Evolutionary conservation across 1,140 invertebrate species (phyloP).

Genomic region (Lepidurus arcticus): DNA sequence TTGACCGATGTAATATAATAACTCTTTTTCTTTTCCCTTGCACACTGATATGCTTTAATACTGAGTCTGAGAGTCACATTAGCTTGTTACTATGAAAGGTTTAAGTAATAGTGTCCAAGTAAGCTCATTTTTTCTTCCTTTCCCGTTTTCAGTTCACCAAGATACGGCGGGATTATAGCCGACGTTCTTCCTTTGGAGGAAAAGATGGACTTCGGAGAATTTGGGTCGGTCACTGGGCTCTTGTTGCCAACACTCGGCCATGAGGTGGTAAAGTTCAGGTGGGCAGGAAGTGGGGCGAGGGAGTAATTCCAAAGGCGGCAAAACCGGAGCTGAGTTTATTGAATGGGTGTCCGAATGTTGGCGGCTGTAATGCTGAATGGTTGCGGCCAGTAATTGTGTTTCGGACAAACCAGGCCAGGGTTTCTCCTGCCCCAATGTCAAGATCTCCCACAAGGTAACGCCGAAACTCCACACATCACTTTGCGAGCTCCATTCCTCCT

Average conservation of each 20-base stretch:
- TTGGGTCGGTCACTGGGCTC: slow-evolving; percentile 57
- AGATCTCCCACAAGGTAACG: slow-evolving; percentile 71
- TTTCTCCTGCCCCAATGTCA: slow-evolving; percentile 61
- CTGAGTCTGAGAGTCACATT: background rate
- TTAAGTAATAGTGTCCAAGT: background rate
- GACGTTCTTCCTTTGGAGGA: slow-evolving; percentile 63
- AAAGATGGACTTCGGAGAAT: slow-evolving; percentile 67
- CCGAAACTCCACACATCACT: slow-evolving; percentile 76
- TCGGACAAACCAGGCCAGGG: slow-evolving; percentile 67
- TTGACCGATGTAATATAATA: background rate
- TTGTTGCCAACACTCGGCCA: slow-evolving; percentile 68
- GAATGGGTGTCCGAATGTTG: slow-evolving; percentile 4
- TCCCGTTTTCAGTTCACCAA: background rate
- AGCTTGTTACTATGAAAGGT: background rate
- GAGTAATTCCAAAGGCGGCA: slow-evolving; percentile 3
- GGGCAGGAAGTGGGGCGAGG: slow-evolving; percentile 54
- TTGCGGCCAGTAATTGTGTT: slow-evolving; percentile 62
- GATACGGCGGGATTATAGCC: slow-evolving; percentile 42
- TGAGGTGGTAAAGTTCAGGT: slow-evolving; percentile 63
- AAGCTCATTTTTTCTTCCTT: too few relatives aligned
- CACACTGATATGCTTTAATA: slow-evolving; percentile 10
- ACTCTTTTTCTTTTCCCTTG: background rate
- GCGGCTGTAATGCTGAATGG: slow-evolving; percentile 30
- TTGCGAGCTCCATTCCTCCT: slow-evolving; percentile 64
- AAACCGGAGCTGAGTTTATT: slow-evolving; percentile 2